Percentiles rank a stretch among this genome's conserved stretches.
phyloP scores from a whole-genome alignment of 2,797 vertebrate species.

The Melanotaenia boesemani region DNA sequence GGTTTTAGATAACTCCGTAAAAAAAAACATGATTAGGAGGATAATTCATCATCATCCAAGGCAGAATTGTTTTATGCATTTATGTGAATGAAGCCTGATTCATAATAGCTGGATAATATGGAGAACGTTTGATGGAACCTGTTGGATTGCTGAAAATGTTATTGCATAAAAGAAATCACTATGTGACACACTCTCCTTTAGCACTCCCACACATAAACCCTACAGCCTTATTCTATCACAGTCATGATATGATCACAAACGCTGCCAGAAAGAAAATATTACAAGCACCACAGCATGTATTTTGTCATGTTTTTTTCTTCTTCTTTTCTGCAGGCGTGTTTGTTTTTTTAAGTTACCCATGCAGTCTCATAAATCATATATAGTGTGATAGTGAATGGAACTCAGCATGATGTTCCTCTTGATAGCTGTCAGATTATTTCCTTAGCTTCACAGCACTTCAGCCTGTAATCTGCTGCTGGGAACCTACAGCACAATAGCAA shows the following conservation, averaged over 20 bases:
- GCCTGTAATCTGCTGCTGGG: conserved; percentile 23
- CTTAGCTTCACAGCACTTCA: conserved; percentile 2
- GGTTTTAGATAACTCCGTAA: neutral
- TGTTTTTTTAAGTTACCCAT: conserved; percentile 20
- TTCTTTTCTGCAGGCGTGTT: conserved; percentile 29
- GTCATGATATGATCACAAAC: conserved; percentile 29
- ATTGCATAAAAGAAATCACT: conserved; percentile 20
- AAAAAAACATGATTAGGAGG: conserved; percentile 1
- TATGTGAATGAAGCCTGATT: conserved; percentile 14
- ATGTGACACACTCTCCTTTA: conserved; percentile 15
- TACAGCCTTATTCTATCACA: conserved; percentile 24
- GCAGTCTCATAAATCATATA: conserved; percentile 33
- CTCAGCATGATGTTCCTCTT: conserved; percentile 31
- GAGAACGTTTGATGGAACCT: conserved; percentile 26
- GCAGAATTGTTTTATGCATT: conserved; percentile 14
- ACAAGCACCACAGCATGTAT: conserved; percentile 7
- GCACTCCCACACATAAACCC: conserved; percentile 43
- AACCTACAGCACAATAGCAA: conserved; percentile 19
- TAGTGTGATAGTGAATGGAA: conserved; percentile 27
- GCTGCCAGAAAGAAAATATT: conserved; percentile 18
- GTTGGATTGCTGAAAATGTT: conserved; percentile 32
- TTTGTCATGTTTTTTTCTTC: neutral
- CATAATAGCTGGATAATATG: conserved; percentile 24
- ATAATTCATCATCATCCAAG: conserved; percentile 20
- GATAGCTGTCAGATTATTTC: conserved; percentile 46